phyloP scores from a whole-genome alignment of 2,888 invertebrate species.

The Caenorhabditis sp. region DNA sequence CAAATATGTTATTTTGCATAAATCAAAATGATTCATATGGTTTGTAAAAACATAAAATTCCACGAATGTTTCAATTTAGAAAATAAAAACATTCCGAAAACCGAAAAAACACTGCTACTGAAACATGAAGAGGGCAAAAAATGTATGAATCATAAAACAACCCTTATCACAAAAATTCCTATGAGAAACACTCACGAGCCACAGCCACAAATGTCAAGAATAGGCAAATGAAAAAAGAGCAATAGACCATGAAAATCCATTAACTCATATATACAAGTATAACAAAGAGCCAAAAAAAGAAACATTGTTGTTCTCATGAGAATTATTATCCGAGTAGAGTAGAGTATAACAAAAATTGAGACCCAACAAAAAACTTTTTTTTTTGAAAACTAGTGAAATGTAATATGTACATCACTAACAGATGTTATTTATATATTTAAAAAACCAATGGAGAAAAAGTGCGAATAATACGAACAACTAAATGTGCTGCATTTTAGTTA shows the following conservation, averaged over 20 bases:
- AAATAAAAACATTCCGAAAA: no score
- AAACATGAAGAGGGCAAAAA: not conserved
- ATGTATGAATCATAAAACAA: not conserved
- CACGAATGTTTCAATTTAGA: no score
- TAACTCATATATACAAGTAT: not conserved
- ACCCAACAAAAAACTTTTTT: no score
- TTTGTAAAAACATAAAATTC: no score
- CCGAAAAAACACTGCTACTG: no score
- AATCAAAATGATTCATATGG: no score
- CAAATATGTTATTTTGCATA: no score
- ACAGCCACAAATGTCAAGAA: not conserved
- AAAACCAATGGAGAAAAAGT: not conserved
- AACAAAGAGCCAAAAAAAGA: not conserved
- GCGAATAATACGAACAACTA: not conserved
- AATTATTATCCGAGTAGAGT: not conserved
- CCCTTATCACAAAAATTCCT: not conserved
- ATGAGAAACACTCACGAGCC: no score
- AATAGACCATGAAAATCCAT: not conserved
- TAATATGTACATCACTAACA: not conserved
- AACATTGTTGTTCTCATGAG: not conserved
- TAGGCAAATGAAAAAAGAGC: not conserved
- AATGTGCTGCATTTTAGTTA: no score
- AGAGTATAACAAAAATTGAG: no score
- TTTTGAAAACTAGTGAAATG: no score
- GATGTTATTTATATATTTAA: no score